Evolutionary conservation across 2,113 vertebrate genomes (phyloP).

Genomic region (Nothocercus julius): DNA sequence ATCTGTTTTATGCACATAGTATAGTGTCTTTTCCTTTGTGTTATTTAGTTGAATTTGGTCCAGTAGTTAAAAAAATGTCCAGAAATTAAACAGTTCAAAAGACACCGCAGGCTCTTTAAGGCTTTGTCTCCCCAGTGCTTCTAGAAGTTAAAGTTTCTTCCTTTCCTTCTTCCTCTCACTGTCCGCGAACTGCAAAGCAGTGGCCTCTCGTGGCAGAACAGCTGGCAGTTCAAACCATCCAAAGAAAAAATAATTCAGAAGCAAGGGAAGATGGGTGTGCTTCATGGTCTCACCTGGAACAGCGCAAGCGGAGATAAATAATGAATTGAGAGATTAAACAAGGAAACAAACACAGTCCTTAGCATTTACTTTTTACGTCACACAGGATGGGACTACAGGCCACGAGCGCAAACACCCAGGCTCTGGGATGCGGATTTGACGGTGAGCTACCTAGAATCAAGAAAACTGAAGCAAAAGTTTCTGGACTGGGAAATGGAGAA

Average conservation of each 20-base stretch:
- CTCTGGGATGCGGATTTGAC: neutral
- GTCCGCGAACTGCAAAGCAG: conserved; percentile 64
- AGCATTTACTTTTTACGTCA: neutral
- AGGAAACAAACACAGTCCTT: neutral
- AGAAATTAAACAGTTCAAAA: conserved; percentile 77
- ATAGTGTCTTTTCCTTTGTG: conserved; percentile 50
- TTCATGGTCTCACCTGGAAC: conserved; percentile 71
- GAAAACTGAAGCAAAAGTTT: neutral
- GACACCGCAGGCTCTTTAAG: conserved; percentile 87
- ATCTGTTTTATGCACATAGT: conserved; percentile 25
- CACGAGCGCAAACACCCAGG: neutral
- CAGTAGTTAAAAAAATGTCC: conserved; percentile 70
- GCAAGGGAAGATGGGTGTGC: conserved; percentile 77
- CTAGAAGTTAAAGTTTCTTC: conserved; percentile 57
- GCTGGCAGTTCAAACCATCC: conserved; percentile 50
- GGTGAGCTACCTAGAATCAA: accelerated
- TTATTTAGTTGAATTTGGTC: conserved; percentile 73
- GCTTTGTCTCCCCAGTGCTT: conserved; percentile 83
- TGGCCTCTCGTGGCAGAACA: conserved; percentile 67
- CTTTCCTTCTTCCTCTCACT: conserved; percentile 35
- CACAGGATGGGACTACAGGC: neutral
- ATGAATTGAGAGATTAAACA: neutral
- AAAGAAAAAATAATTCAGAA: conserved; percentile 69
- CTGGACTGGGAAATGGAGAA: accelerated
- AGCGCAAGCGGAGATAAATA: neutral